Percentiles rank a stretch among this genome's conserved stretches.
Conservation (phyloP, 2,113 vertebrate genomes). For the Bubo blakistoni region DNA sequence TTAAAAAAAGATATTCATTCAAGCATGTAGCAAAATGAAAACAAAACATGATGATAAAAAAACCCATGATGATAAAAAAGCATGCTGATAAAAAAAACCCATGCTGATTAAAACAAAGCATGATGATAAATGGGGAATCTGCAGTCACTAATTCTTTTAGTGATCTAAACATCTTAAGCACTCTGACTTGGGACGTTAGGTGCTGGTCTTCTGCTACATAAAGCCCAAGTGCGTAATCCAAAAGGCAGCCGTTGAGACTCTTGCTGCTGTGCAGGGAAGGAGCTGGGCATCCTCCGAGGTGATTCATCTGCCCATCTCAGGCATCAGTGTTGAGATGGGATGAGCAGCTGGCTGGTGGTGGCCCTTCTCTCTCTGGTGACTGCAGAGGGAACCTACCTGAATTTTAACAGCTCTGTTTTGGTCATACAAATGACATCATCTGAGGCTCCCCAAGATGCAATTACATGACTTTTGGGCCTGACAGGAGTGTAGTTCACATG, state of each 20-base stretch:
- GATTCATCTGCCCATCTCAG: neutral
- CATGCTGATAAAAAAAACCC: no score
- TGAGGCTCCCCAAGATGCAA: neutral
- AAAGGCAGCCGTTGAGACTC: neutral
- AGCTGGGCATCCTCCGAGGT: fast-evolving
- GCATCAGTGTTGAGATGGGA: neutral
- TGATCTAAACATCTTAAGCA: neutral
- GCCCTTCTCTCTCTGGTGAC: neutral
- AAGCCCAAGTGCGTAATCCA: neutral
- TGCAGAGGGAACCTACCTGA: neutral
- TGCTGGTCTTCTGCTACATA: neutral
- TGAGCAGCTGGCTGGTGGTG: neutral
- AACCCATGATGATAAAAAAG: neutral
- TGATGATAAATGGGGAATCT: neutral
- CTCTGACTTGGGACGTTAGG: neutral
- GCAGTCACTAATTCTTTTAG: neutral
- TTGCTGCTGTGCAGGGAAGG: neutral
- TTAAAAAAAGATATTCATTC: neutral
- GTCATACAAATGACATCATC: neutral
- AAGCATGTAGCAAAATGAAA: neutral
- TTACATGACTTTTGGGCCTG: neutral
- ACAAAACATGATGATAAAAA: neutral
- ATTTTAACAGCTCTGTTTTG: neutral
- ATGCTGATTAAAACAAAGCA: neutral
- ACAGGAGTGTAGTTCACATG: neutral